Conservation (phyloP, 2,113 vertebrate species). For the human (Homo sapiens) region DNA sequence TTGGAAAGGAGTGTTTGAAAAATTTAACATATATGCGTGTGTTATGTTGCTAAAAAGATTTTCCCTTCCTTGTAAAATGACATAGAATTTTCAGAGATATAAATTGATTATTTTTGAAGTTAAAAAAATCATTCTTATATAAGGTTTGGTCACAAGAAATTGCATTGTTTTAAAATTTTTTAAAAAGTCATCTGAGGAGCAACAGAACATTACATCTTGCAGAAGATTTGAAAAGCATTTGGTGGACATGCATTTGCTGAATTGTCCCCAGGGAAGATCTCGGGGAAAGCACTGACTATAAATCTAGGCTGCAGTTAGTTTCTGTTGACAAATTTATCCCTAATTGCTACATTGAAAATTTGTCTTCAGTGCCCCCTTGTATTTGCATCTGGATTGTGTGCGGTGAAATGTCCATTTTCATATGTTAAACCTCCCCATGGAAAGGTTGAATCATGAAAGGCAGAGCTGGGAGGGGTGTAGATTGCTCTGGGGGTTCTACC, state of each 20-base stretch:
- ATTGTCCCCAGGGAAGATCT: neutral
- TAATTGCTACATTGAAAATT: neutral
- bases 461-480: neutral
- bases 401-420: neutral
- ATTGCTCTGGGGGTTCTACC: neutral
- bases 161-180: neutral
- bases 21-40: neutral
- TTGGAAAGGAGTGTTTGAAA: neutral
- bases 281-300: neutral
- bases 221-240: neutral
- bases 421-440: neutral
- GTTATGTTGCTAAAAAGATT: neutral
- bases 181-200: neutral
- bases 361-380: neutral
- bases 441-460: neutral
- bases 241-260: neutral
- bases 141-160: neutral
- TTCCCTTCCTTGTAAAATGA: neutral
- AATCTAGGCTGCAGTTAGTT: neutral
- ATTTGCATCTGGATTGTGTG: neutral
- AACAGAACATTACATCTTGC: neutral
- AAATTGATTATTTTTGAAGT: neutral
- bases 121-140: neutral
- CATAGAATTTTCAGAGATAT: neutral
- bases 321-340: neutral